Conservation (phyloP, 2,888 invertebrate genomes). For the Lissonota sp. region DNA sequence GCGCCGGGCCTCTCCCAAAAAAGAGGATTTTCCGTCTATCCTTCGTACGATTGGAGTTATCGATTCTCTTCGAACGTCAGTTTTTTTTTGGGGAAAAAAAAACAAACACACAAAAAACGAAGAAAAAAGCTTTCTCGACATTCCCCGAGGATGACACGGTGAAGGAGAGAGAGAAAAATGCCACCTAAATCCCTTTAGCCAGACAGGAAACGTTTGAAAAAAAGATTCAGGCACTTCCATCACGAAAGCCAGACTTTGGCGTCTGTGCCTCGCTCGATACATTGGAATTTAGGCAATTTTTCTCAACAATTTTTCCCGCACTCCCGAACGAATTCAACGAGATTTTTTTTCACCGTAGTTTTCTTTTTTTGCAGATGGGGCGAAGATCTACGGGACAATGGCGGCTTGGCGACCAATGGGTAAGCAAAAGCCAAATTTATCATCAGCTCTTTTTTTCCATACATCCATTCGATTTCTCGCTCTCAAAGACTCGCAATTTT, state of each 20-base stretch:
- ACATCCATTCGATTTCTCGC: not conserved
- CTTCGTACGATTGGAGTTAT: slow-evolving; percentile 52
- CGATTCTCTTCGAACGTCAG: slow-evolving; percentile 42
- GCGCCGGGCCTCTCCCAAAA: slow-evolving; percentile 2
- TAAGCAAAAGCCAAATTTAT: slow-evolving; percentile 68
- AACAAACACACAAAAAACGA: slow-evolving; percentile 2
- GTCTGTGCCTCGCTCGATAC: not conserved
- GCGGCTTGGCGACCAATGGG: slow-evolving; percentile 78
- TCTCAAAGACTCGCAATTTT: not conserved
- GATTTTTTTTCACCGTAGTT: slow-evolving; percentile 32
- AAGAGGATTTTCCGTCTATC: slow-evolving; percentile 46
- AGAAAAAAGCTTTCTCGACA: slow-evolving; percentile 29
- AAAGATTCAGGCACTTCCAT: not conserved
- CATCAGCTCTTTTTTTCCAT: not conserved
- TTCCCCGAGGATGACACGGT: slow-evolving; percentile 31
- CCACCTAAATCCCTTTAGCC: not conserved
- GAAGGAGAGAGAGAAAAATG: slow-evolving; percentile 1
- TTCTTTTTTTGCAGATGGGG: slow-evolving; percentile 74
- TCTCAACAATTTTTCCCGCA: not conserved
- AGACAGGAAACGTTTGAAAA: slow-evolving; percentile 5
- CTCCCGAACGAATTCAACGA: not conserved
- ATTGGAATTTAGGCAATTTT: not conserved
- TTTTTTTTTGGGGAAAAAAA: slow-evolving; percentile 45
- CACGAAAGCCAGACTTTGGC: not conserved
- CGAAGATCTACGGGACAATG: slow-evolving; percentile 59